These are phyloP conservation scores for Drosophila malerkotliana DNA, from an alignment of 1,140 invertebrate genomes.

Conservation along the genomic window DNA sequence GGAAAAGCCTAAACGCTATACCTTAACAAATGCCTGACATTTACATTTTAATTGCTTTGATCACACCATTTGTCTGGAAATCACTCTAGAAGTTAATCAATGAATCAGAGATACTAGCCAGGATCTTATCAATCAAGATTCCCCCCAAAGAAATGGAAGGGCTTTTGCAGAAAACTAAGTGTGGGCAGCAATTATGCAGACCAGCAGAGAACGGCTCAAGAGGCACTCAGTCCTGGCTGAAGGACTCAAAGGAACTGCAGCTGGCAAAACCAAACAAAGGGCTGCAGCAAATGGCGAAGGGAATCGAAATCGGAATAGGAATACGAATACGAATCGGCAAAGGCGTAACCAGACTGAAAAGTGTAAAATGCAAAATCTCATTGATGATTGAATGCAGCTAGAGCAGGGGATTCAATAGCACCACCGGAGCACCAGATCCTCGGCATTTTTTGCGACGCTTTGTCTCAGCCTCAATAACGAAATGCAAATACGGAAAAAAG, in stretches of 20 bases:
- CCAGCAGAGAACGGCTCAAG: slow-evolving; percentile 36
- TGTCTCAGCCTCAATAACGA: slow-evolving; percentile 82
- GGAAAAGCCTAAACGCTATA: too few relatives aligned
- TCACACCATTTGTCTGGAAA: slow-evolving; percentile 29
- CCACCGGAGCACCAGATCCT: slow-evolving; percentile 6
- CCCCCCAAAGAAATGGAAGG: background rate
- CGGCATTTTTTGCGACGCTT: slow-evolving; percentile 59
- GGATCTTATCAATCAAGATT: slow-evolving; percentile 59
- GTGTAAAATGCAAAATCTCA: slow-evolving; percentile 80
- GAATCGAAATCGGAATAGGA: slow-evolving; percentile 25
- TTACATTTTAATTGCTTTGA: slow-evolving; percentile 67
- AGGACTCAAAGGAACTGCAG: slow-evolving; percentile 48
- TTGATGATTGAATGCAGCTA: slow-evolving; percentile 75
- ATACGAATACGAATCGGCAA: slow-evolving; percentile 27
- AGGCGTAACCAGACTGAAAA: slow-evolving; percentile 68
- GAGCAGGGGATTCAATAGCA: slow-evolving; percentile 11
- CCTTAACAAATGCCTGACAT: slow-evolving; percentile 20
- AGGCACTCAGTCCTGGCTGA: slow-evolving; percentile 27
- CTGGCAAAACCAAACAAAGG: slow-evolving; percentile 56
- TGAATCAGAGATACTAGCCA: slow-evolving; percentile 60
- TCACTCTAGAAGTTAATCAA: slow-evolving; percentile 74
- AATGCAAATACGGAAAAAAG: slow-evolving; percentile 80
- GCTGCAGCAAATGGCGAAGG: slow-evolving; percentile 33
- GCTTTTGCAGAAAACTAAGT: slow-evolving; percentile 23
- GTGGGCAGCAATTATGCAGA: slow-evolving; percentile 65